Conservation (phyloP, 2,113 vertebrate species). For the Charadrius vociferus region DNA sequence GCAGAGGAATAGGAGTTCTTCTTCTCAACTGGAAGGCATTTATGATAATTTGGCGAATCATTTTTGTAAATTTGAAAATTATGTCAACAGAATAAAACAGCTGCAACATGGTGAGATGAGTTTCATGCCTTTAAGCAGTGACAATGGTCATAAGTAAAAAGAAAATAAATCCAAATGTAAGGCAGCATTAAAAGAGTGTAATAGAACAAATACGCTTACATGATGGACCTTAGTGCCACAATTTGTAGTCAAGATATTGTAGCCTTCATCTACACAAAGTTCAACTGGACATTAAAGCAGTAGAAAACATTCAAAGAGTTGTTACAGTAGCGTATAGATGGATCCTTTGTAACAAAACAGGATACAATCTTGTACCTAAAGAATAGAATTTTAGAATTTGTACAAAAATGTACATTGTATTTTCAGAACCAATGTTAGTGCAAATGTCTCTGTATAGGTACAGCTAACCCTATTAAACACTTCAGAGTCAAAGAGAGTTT, state of each 20-base stretch:
- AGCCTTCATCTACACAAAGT: neutral
- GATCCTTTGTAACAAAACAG: neutral
- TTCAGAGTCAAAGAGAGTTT: neutral
- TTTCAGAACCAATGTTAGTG: neutral
- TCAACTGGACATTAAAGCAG: neutral
- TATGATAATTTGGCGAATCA: neutral
- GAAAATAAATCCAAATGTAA: neutral
- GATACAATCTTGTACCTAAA: neutral
- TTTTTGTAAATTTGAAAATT: neutral
- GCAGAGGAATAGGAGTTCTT: neutral
- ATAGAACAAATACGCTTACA: neutral
- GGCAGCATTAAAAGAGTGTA: neutral
- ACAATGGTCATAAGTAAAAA: neutral
- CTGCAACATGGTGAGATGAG: neutral
- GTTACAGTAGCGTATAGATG: neutral
- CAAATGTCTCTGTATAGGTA: neutral
- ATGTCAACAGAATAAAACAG: neutral
- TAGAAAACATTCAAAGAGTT: neutral
- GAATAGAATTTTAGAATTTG: neutral
- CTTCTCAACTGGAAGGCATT: neutral
- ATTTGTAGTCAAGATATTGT: neutral
- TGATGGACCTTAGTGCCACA: neutral
- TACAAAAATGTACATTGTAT: neutral
- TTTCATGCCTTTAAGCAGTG: neutral
- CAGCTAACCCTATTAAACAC: neutral